Percentiles rank a stretch among this genome's conserved stretches.
phyloP scores from a whole-genome alignment of 1,140 invertebrate genomes.

The Tetragonula clypearis region DNA sequence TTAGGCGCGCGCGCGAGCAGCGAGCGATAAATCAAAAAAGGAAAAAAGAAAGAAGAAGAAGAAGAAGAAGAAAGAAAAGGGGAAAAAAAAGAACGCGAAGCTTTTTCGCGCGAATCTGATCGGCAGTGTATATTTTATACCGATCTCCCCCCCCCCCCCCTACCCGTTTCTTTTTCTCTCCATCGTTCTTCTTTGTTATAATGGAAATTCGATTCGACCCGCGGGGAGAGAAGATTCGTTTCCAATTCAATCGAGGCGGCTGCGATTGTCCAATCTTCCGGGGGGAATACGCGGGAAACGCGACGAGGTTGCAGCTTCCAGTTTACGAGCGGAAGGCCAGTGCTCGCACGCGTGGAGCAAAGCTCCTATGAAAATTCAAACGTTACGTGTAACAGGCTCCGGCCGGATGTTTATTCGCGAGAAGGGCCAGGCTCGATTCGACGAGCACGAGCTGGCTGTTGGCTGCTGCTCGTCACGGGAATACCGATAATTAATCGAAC shows the following conservation, averaged over 20 bases:
- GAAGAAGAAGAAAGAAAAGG: too few species aligned
- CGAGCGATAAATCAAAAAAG: not conserved
- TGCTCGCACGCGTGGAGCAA: not conserved
- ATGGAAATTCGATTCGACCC: not conserved
- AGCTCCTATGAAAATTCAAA: constrained; percentile 25
- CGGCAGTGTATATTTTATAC: not conserved
- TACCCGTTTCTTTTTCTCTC: not conserved
- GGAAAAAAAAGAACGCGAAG: too few species aligned
- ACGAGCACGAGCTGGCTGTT: too few species aligned
- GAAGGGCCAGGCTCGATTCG: not conserved
- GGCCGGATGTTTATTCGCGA: not conserved
- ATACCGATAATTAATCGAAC: constrained; percentile 19
- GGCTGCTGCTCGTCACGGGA: too few species aligned
- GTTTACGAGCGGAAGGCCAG: not conserved
- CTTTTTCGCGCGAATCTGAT: not conserved
- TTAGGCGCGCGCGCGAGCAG: too few species aligned
- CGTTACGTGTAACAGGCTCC: not conserved
- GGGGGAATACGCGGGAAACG: not conserved
- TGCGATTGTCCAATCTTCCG: not conserved
- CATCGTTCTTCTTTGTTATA: not conserved
- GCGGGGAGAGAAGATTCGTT: constrained; percentile 3
- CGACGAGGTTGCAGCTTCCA: not conserved
- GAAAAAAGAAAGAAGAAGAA: too few species aligned
- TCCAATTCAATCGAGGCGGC: not conserved
- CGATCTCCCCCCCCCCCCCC: too few species aligned